Evolutionary conservation across 2,888 invertebrate species (phyloP), one percentile per base, ranked within the genome.

Genomic region (Parelbella ahira): DNA sequence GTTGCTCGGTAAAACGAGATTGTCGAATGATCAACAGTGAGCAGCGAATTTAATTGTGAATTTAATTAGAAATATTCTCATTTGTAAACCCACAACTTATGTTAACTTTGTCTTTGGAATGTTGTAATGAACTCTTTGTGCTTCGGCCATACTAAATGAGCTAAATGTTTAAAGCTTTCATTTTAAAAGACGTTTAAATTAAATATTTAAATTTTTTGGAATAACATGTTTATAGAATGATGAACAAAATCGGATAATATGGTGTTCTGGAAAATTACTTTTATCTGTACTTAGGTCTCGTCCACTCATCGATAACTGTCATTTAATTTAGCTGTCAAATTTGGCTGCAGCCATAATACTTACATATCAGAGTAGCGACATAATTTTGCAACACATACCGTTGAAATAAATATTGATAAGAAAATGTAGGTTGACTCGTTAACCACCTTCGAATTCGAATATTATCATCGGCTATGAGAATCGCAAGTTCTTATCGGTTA

Each of bases 321-420:
- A 15, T 15, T 4, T 15, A 15, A 15, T 36, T 36, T 11, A 10
- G 27, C 21, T 15, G 11, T 18, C 13, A 32, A 8, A 32, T 13
- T 18, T 41, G 33, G 20, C 19, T n/a, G 33, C 20, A 24, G 9
- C 25, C 8, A 41, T n/a, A n/a, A n/a, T n/a, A n/a, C n/a, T n/a
- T n/a, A n/a, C n/a, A 10, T 42, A 42, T 28, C 28, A 28, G 28
- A 23, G 27, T 25, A 11, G 27, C 11, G 18, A 34, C 62, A 71
- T 47, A 48, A 36, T 79, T 80, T 80, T 70, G 79, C 72, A 78
- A 65, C 54, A 60, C 56, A 52, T 63, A 54, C 56, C 63, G 67
- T 76, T 81, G 73, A 78, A 73, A 69, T 68, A 79, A 80, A 82
- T 71, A 75, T 62, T 64, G 84, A 87, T 86, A 86, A 74, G 64